These are phyloP conservation scores for Phyllostomus hastatus DNA, from an alignment of 2,113 vertebrate genomes.

Conservation along the genomic window DNA sequence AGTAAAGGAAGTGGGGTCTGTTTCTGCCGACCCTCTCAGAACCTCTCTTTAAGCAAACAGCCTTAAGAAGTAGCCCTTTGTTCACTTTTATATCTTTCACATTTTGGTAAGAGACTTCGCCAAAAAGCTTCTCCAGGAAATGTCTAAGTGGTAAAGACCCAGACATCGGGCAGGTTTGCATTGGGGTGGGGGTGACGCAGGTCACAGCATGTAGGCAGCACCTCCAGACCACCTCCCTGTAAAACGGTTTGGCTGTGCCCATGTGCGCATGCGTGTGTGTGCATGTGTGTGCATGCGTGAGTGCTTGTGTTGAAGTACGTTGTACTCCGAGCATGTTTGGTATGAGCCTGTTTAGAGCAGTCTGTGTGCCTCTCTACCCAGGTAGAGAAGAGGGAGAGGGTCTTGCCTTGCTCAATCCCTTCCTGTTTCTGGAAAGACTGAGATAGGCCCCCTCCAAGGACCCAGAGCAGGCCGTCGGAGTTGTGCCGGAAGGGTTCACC, in stretches of 20 bases:
- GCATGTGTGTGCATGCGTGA: too few species aligned
- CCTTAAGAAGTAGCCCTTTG: not conserved
- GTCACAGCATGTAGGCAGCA: not conserved
- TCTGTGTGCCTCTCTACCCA: not conserved
- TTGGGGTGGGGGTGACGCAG: not conserved
- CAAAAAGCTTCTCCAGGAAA: not conserved
- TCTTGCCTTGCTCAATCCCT: not conserved
- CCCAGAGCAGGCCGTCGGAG: not conserved
- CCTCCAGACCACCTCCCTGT: not conserved
- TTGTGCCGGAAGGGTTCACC: not conserved
- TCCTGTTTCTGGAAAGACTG: not conserved
- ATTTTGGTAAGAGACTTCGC: constrained; percentile 21
- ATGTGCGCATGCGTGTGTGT: too few species aligned
- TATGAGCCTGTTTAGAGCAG: not conserved
- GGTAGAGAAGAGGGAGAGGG: not conserved
- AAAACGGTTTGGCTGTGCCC: not conserved
- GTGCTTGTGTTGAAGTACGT: not conserved
- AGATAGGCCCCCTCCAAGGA: not conserved
- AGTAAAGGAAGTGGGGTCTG: not conserved
- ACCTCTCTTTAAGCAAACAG: not conserved
- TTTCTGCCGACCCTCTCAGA: not conserved
- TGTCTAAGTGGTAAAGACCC: not conserved
- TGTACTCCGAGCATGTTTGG: not conserved
- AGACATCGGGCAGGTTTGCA: not conserved
- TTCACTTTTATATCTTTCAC: not conserved